Evolutionary conservation across 2,888 invertebrate genomes (phyloP), one percentile per base, ranked within the genome.

Genomic region (Cynaeus angustus): DNA sequence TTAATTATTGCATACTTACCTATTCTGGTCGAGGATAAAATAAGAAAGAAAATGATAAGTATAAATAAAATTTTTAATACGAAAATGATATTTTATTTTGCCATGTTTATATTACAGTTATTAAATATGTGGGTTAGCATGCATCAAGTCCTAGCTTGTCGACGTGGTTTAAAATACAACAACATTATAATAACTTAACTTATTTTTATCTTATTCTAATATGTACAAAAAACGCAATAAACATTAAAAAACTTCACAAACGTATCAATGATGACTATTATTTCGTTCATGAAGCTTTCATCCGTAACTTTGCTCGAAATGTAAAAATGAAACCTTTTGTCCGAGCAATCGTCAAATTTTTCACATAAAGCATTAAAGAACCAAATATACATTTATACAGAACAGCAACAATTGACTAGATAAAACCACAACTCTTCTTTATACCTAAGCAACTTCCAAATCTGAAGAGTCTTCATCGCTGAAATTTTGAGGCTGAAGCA

Each of bases 381-480:
- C 21, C 13, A 41, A 66, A 74, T 64, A 66, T 67, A 71, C 55
- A 68, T 68, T 62, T 76, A 75, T 77, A 77, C 77, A 77, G 56
- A 74, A 69, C 71, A 64, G 64, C 64, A 77, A 76, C 75, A 77
- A 74, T 76, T 77, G 77, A 77, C 77, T 77, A 77, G 77, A 77
- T 72, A 70, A 66, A 70, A 72, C 43, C 37, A 6, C 43, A 33
- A 12, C 38, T 30, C 13, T 14, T 10, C 28, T 9, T 37, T 28
- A n/a, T 30, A 7, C 46, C 62, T 90, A 94, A 84, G 94, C 94
- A 64, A 94, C 94, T 85, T 94, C 94, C 61, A 94, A 87, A 80
- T 94, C 94, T 0, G 93, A 93, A 73, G 93, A 93, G 78, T 94
- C 94, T 77, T 92, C 92, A 77, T 92, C 91, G 75, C 90, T 89